Evolutionary conservation across 2,888 invertebrate species (phyloP).

Genomic region (Stictocephala bisonia): DNA sequence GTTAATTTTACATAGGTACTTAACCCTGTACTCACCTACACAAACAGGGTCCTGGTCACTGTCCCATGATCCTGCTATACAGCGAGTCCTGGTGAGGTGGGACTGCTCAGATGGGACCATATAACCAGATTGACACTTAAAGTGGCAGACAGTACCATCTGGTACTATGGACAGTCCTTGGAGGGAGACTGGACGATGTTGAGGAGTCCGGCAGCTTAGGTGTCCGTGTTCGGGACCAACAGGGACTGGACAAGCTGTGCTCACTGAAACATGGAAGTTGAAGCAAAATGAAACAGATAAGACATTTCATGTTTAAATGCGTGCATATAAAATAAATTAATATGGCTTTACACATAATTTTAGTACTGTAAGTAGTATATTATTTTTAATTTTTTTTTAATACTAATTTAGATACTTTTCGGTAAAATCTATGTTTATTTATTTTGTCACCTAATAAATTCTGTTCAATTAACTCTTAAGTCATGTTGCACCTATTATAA

Average conservation of each 20-base stretch:
- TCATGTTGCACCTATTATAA: no score
- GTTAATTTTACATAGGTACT: no score
- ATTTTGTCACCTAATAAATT: no score
- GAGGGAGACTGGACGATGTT: conserved; percentile 24
- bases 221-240: conserved; percentile 35
- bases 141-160: conserved; percentile 46
- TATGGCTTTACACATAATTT: neutral
- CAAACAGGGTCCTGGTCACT: conserved; percentile 44
- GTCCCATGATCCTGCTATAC: conserved; percentile 44
- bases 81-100: conserved; percentile 19
- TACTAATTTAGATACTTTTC: no score
- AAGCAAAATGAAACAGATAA: neutral
- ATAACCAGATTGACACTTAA: conserved; percentile 37
- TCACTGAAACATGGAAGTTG: conserved; percentile 13
- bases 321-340: no score
- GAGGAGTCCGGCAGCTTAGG: conserved; percentile 43
- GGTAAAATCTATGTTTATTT: no score
- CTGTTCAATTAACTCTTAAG: no score
- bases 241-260: conserved; percentile 41
- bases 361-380: neutral
- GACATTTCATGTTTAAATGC: neutral
- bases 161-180: conserved; percentile 31
- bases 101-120: conserved; percentile 28
- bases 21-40: conserved; percentile 46
- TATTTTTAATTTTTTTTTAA: no score